Conservation (phyloP, 2,888 invertebrate genomes). For the Prosopocoilus inquinatus region DNA sequence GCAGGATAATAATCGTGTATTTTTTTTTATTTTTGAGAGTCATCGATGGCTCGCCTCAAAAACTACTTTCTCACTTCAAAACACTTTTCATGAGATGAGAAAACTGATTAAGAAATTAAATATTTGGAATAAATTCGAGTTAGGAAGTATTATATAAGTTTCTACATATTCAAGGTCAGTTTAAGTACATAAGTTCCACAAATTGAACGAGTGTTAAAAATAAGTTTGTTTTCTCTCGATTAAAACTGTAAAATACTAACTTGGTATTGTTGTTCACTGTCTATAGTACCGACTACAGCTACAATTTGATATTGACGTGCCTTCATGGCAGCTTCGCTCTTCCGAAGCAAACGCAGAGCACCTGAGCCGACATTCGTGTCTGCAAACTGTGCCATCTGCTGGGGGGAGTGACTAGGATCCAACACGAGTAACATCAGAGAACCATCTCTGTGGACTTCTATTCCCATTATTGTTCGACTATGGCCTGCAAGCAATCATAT, state of each 20-base stretch:
- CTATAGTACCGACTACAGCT: constrained; percentile 71
- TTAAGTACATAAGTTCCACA: too few relatives aligned
- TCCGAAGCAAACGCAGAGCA: constrained; percentile 67
- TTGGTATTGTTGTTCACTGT: constrained; percentile 72
- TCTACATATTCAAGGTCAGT: too few relatives aligned
- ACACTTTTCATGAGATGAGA: neutral
- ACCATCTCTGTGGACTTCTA: constrained; percentile 72
- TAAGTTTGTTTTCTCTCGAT: constrained; percentile 1
- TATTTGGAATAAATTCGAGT: too few relatives aligned
- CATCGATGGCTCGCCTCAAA: neutral
- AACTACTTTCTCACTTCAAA: neutral
- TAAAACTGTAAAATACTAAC: constrained; percentile 46
- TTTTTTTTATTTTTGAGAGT: too few relatives aligned
- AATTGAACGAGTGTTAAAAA: neutral
- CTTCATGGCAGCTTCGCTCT: constrained; percentile 74
- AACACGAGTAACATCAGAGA: constrained; percentile 69
- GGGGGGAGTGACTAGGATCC: constrained; percentile 81
- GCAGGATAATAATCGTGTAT: too few relatives aligned
- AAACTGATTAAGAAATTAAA: too few relatives aligned
- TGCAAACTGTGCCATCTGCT: constrained; percentile 70
- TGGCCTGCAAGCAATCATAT: constrained; percentile 61
- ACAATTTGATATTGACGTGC: constrained; percentile 87
- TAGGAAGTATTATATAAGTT: too few relatives aligned
- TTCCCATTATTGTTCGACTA: constrained; percentile 85
- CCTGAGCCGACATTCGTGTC: constrained; percentile 58